phyloP scores from a whole-genome alignment of 2,797 vertebrate species.

The Microchirus variegatus region DNA sequence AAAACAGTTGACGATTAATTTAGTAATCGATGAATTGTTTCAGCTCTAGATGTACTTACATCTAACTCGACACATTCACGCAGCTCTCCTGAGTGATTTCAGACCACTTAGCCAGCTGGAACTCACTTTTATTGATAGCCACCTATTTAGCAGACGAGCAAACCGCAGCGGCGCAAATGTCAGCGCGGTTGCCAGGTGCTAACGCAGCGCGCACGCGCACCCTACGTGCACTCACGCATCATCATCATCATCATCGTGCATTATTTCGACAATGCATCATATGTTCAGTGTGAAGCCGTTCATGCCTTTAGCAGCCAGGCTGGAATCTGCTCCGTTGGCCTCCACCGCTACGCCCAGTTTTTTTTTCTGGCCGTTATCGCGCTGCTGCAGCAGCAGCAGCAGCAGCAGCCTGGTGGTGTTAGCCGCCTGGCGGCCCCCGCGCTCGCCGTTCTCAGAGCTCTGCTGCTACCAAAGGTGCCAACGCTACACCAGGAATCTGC shows the following conservation, averaged over 20 bases:
- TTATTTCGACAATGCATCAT: constrained; percentile 6
- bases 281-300: constrained; percentile 11
- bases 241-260: constrained; percentile 9
- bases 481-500: constrained; percentile 31
- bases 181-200: background rate
- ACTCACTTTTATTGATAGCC: no score
- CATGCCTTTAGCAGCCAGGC: constrained; percentile 12
- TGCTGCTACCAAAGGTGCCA: constrained; percentile 33
- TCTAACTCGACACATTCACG: no score
- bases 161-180: background rate
- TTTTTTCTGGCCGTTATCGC: constrained; percentile 72
- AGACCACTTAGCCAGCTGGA: no score
- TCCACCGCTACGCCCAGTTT: constrained; percentile 29
- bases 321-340: constrained; percentile 14
- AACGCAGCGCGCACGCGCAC: background rate
- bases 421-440: constrained; percentile 51
- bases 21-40: no score
- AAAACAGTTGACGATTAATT: no score
- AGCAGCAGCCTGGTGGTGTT: constrained; percentile 52
- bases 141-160: background rate
- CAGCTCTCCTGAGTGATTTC: no score
- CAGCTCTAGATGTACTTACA: no score
- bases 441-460: constrained; percentile 32
- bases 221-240: background rate
- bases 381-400: constrained; percentile 57